Percentiles rank a stretch among this genome's conserved stretches.
phyloP scores from a whole-genome alignment of 2,797 vertebrate species.

The Poecilia wingei region DNA sequence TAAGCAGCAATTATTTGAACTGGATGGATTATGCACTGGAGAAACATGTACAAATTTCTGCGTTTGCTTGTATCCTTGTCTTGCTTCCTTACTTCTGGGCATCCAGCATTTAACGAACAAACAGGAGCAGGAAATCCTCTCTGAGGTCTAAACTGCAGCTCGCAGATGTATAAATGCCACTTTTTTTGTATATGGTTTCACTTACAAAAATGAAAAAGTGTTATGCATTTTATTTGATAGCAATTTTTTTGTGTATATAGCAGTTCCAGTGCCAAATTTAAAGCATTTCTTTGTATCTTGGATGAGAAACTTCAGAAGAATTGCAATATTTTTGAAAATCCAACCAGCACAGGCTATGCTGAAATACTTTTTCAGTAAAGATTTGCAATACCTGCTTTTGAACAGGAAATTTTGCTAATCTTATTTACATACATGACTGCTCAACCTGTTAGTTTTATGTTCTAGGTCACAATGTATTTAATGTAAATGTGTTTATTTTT shows the following conservation, averaged over 20 bases:
- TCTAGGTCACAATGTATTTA: conserved; percentile 43
- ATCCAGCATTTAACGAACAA: conserved; percentile 40
- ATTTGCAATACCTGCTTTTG: conserved; percentile 34
- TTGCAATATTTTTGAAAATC: conserved; percentile 42
- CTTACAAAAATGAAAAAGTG: conserved; percentile 68
- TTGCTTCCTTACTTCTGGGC: conserved; percentile 37
- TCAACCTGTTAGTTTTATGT: conserved; percentile 49
- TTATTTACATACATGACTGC: conserved; percentile 22
- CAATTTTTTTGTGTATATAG: conserved; percentile 56
- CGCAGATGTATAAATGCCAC: conserved; percentile 19
- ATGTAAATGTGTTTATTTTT: conserved; percentile 35
- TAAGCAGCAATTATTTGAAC: conserved; percentile 26
- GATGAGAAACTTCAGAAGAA: conserved; percentile 30
- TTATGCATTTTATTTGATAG: conserved; percentile 63
- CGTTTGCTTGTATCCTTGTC: conserved; percentile 38
- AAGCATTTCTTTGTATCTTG: conserved; percentile 27
- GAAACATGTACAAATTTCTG: conserved; percentile 45
- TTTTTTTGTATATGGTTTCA: conserved; percentile 62
- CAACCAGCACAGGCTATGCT: conserved; percentile 29
- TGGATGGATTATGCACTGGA: conserved; percentile 57
- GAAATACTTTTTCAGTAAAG: conserved; percentile 51
- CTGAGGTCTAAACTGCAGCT: conserved; percentile 25
- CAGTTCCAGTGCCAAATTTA: conserved; percentile 45
- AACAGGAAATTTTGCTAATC: conserved; percentile 20
- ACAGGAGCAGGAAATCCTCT: conserved; percentile 21